phyloP scores from a whole-genome alignment of 2,113 vertebrate species.

The Geothlypis trichas region DNA sequence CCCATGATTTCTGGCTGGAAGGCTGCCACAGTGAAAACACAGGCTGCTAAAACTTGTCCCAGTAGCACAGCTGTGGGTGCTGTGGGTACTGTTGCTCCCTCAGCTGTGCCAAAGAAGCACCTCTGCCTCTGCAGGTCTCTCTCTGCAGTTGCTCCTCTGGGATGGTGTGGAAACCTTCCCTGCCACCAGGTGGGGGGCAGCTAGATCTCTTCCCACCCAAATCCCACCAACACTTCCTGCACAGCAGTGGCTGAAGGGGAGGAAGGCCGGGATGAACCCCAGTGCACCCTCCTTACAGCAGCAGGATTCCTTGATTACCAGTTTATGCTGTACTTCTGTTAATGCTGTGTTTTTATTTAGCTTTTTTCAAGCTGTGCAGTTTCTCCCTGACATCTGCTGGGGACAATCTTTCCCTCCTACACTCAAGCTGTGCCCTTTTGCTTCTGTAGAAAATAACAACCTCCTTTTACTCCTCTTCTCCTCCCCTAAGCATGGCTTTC shows the following conservation, averaged over 20 bases:
- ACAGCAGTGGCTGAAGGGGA: background rate
- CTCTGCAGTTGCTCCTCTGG: background rate
- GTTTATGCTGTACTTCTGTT: background rate
- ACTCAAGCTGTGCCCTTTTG: background rate
- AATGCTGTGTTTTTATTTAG: background rate
- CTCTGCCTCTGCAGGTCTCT: background rate
- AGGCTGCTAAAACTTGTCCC: background rate
- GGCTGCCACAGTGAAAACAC: background rate
- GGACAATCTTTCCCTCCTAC: conserved; percentile 7
- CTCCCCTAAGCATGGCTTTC: background rate
- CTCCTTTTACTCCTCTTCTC: background rate
- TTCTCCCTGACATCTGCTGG: background rate
- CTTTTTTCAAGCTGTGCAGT: background rate
- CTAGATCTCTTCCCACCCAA: background rate
- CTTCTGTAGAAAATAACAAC: background rate
- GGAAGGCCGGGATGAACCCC: background rate
- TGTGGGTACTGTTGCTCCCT: background rate
- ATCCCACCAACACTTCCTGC: background rate
- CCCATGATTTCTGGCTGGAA: background rate
- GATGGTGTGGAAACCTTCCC: background rate
- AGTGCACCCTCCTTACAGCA: background rate
- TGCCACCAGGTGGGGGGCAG: too few species aligned
- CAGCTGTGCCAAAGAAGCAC: background rate
- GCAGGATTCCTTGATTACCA: background rate
- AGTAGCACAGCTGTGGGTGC: background rate